Evolutionary conservation across 2,888 invertebrate species (phyloP), one percentile per base, ranked within the genome.

Genomic region (Cepaea hortensis): DNA sequence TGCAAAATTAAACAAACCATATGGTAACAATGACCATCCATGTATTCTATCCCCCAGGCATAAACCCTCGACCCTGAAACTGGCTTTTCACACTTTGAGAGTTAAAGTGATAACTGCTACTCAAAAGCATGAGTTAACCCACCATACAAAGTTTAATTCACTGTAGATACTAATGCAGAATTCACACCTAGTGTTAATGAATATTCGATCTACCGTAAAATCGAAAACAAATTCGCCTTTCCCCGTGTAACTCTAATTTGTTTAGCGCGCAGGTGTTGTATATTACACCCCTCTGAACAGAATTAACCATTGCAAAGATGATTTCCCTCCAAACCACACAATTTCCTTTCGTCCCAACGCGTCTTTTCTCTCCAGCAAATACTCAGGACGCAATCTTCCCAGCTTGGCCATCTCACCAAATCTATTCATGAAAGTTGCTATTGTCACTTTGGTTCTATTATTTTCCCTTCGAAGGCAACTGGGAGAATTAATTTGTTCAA

Each of bases 191-290:
- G 6, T 55, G 18, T 50, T 70, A 61, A 50, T 73, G 35, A 48
- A 18, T 50, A 79, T 62, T 62, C 76, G 3, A 76, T 55, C 62
- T 46, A n/a, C 48, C 48, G 65, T 23, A 76, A 84, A 83, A 73
- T 75, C 23, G 48, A 65, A 76, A 73, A 76, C 62, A 20, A 20
- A 15, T 75, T 75, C 46, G 1, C 23, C 13, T 68, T 23, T 77
- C 23, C 35, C 15, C 15, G 4, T 35, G 15, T 46, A n/a, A 62
- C 46, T 76, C 13, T 20, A 75, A 62, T 84, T 65, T 76, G 75
- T 84, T 84, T 75, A 62, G 9, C 62, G 50, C 35, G 84, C 84
- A 84, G 84, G 84, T 84, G 84, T 46, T 84, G 62, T 76, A 3
- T 23, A 62, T 84, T 75, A 46, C 65, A 65, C 65, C 55, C n/a